phyloP scores from a whole-genome alignment of 2,113 vertebrate genomes.

The Coptodon bakossiorum region DNA sequence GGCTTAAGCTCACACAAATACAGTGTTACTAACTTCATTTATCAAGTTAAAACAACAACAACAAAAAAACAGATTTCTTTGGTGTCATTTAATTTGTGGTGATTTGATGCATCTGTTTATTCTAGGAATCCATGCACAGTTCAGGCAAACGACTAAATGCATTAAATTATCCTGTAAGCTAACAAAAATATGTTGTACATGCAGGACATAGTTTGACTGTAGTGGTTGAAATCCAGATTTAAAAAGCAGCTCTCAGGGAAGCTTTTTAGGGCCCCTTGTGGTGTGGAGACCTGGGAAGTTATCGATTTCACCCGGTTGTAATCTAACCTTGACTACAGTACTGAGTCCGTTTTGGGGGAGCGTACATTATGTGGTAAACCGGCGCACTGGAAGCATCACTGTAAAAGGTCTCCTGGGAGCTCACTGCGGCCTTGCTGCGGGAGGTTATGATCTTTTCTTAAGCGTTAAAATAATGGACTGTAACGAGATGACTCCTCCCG shows the following conservation, averaged over 20 bases:
- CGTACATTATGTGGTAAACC: constrained; percentile 26
- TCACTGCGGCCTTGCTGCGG: constrained; percentile 16
- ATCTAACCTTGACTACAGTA: neutral
- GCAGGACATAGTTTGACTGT: neutral
- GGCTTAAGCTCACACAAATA: neutral
- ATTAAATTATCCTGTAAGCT: neutral
- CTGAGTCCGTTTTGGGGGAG: neutral
- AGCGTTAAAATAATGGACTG: constrained; percentile 24
- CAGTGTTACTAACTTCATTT: neutral
- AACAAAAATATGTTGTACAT: neutral
- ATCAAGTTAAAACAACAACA: neutral
- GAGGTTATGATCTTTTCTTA: constrained; percentile 32
- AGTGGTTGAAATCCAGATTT: neutral
- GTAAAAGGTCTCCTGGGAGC: constrained; percentile 27
- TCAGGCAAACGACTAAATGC: neutral
- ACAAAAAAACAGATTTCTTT: neutral
- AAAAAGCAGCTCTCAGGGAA: neutral
- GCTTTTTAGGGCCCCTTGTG: neutral
- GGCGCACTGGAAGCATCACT: constrained; percentile 25
- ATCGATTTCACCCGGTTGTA: neutral
- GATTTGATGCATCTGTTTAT: neutral
- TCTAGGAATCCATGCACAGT: neutral
- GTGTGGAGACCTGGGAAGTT: neutral
- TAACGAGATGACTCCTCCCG: constrained; percentile 1
- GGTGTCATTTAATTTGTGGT: neutral